Percentiles rank a stretch among this genome's conserved stretches.
Conservation (phyloP, 2,888 invertebrate species). For the Slavum lentiscoides region DNA sequence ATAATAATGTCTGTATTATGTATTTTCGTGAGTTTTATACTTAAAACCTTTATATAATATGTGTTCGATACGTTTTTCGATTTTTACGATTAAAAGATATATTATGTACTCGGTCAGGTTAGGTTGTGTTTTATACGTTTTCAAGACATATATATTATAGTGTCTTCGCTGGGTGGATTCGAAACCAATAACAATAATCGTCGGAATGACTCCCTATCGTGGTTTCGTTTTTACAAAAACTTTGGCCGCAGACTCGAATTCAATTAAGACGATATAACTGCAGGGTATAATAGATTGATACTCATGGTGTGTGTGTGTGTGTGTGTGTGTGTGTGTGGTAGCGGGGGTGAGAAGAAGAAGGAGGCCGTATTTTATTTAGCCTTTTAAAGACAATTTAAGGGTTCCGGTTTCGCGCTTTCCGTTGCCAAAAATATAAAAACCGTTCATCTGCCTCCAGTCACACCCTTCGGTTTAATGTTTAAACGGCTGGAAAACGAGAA, state of each 20-base stretch:
- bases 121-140: too few species aligned
- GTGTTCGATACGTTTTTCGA: too few species aligned
- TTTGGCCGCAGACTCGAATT: conserved; percentile 16
- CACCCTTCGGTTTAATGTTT: conserved; percentile 27
- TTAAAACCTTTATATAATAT: too few species aligned
- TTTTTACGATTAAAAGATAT: too few species aligned
- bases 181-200: conserved; percentile 11
- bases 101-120: too few species aligned
- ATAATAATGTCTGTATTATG: too few species aligned
- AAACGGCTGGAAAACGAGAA: conserved; percentile 48
- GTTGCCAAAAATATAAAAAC: conserved; percentile 46
- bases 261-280: conserved; percentile 34
- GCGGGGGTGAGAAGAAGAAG: background rate
- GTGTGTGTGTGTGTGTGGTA: background rate
- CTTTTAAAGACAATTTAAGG: conserved; percentile 33
- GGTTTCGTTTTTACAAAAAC: conserved; percentile 16
- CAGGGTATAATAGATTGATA: too few species aligned
- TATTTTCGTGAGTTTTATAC: too few species aligned
- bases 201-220: background rate
- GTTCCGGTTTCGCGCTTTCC: conserved; percentile 41
- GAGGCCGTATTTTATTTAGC: conserved; percentile 37
- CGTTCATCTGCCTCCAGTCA: background rate
- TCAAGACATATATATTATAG: background rate
- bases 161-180: background rate
- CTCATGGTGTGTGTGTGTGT: background rate